Conservation (phyloP, 2,113 vertebrate species). For the Leucosticte australis region DNA sequence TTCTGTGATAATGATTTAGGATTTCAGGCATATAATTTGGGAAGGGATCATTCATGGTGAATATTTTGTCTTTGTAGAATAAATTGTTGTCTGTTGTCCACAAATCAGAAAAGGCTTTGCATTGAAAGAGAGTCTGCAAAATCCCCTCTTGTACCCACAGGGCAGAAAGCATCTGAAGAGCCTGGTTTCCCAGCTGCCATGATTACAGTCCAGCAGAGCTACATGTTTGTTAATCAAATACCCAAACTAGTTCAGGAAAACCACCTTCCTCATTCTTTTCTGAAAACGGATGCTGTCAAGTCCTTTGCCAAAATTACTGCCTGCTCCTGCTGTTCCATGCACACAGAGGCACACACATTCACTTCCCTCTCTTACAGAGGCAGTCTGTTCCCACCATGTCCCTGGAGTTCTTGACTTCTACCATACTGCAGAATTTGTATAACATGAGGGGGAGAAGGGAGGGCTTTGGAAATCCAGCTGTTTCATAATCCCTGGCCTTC, state of each 20-base stretch:
- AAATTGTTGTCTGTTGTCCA: background rate
- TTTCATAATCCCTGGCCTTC: background rate
- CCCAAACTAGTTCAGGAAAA: background rate
- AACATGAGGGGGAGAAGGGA: background rate
- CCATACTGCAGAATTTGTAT: background rate
- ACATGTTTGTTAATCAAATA: background rate
- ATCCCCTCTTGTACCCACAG: background rate
- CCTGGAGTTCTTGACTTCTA: background rate
- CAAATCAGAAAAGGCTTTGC: background rate
- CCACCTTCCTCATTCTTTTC: background rate
- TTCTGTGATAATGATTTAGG: background rate
- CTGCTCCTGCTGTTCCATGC: background rate
- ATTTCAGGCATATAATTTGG: background rate
- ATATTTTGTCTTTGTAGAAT: background rate
- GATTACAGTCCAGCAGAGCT: background rate
- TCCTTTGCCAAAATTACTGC: background rate
- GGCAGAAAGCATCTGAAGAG: background rate
- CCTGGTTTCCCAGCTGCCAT: background rate
- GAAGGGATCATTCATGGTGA: background rate
- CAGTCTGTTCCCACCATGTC: background rate
- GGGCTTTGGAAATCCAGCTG: background rate
- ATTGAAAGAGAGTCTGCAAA: background rate
- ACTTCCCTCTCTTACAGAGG: conserved; percentile 3
- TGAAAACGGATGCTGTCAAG: background rate
- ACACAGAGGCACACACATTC: background rate